These are phyloP conservation scores for Plecotus auritus DNA, from an alignment of 2,113 vertebrate genomes.

Conservation along the genomic window DNA sequence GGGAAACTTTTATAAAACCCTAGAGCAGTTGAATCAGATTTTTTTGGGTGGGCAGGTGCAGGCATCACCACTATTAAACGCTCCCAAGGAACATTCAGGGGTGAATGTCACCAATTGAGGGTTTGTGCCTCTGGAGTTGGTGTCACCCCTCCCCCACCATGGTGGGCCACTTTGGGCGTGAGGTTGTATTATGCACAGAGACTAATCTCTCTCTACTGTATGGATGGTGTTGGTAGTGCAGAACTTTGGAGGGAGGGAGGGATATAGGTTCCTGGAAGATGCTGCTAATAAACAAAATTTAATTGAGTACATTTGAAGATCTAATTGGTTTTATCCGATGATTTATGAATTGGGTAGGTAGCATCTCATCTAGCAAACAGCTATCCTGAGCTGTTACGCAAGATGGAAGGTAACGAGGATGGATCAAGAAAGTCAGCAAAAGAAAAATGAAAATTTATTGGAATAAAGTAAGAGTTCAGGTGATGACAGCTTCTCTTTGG, in stretches of 20 bases:
- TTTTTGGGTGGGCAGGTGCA: background rate
- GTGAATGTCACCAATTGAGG: background rate
- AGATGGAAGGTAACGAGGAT: background rate
- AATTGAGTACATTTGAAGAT: background rate
- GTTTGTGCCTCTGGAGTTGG: rapidly evolving
- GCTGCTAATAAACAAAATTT: background rate
- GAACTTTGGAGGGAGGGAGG: background rate
- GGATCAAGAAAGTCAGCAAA: background rate
- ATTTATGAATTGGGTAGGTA: background rate
- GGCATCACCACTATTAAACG: background rate
- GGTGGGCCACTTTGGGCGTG: background rate
- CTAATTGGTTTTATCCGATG: background rate
- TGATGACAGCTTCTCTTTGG: background rate
- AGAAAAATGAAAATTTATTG: background rate
- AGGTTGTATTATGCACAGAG: background rate
- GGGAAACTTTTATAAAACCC: background rate
- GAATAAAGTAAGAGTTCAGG: background rate
- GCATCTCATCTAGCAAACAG: background rate
- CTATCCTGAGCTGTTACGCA: background rate
- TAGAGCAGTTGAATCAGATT: background rate
- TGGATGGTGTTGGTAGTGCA: background rate
- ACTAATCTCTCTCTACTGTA: no score
- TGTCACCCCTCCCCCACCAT: no score
- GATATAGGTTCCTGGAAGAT: background rate
- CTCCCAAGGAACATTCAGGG: background rate